Percentiles rank a stretch among this genome's conserved stretches.
phyloP scores from a whole-genome alignment of 1,140 invertebrate species.

The Plutomurus gul region DNA sequence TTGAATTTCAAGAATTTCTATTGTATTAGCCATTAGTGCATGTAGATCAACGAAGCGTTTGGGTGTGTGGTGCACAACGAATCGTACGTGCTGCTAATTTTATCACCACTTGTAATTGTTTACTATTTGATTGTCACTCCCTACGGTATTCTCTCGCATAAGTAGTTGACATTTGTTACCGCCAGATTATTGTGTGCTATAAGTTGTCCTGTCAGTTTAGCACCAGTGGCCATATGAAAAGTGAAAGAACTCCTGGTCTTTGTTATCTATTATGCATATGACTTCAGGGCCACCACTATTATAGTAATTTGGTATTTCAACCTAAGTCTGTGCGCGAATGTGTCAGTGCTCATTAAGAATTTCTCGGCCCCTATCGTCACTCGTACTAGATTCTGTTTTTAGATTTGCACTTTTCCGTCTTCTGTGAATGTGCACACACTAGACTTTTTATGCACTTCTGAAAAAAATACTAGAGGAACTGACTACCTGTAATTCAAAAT shows the following conservation, averaged over 20 bases:
- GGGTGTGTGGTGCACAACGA: no score
- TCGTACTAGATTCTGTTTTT: neutral
- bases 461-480: no score
- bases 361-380: neutral
- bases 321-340: neutral
- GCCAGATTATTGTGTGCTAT: neutral
- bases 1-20: neutral
- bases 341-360: neutral
- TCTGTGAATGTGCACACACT: no score
- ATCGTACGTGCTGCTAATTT: no score
- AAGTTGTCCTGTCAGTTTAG: neutral
- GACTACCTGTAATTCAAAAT: no score
- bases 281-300: neutral
- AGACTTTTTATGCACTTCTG: no score
- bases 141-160: neutral
- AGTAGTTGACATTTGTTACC: neutral
- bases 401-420: neutral
- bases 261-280: neutral
- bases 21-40: neutral
- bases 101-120: no score
- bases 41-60: no score
- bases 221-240: neutral
- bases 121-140: neutral
- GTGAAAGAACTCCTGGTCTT: slow-evolving; percentile 25
- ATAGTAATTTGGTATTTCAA: neutral